phyloP scores from a whole-genome alignment of 2,797 vertebrate species.

The Betta splendens region DNA sequence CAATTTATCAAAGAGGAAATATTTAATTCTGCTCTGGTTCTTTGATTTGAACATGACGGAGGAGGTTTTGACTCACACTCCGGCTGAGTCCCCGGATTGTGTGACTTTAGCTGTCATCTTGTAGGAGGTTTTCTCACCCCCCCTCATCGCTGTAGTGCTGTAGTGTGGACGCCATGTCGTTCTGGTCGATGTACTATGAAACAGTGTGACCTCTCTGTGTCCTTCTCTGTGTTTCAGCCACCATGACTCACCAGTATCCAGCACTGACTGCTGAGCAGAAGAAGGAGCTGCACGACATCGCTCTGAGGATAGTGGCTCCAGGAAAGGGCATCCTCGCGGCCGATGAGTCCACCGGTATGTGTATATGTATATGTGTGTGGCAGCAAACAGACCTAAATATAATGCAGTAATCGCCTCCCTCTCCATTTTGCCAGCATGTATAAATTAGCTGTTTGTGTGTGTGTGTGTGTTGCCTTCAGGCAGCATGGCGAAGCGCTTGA shows the following conservation, averaged over 20 bases:
- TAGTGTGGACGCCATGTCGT: conserved; percentile 2
- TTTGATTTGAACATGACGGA: neutral
- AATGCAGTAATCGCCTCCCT: too few relatives aligned
- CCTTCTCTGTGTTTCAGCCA: conserved; percentile 49
- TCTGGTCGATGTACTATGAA: conserved; percentile 21
- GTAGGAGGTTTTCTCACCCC: conserved; percentile 2
- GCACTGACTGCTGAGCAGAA: conserved; percentile 91
- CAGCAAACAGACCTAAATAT: neutral
- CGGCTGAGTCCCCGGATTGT: neutral
- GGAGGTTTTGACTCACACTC: neutral
- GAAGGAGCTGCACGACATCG: conserved; percentile 84
- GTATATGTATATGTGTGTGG: conserved; percentile 8
- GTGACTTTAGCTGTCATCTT: neutral
- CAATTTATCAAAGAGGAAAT: neutral
- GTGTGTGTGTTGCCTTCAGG: conserved; percentile 73
- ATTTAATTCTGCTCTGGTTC: neutral
- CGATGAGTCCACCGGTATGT: conserved; percentile 83
- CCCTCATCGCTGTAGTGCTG: neutral
- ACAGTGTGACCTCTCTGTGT: conserved; percentile 24
- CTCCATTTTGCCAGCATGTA: too few relatives aligned
- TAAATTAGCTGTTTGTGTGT: neutral
- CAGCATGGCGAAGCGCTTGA: conserved; percentile 96
- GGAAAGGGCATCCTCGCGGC: conserved; percentile 85
- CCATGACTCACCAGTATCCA: conserved; percentile 84
- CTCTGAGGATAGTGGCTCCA: conserved; percentile 79